These are phyloP conservation scores for Apodemia hepburni DNA, from an alignment of 2,888 invertebrate genomes.

Conservation along the genomic window DNA sequence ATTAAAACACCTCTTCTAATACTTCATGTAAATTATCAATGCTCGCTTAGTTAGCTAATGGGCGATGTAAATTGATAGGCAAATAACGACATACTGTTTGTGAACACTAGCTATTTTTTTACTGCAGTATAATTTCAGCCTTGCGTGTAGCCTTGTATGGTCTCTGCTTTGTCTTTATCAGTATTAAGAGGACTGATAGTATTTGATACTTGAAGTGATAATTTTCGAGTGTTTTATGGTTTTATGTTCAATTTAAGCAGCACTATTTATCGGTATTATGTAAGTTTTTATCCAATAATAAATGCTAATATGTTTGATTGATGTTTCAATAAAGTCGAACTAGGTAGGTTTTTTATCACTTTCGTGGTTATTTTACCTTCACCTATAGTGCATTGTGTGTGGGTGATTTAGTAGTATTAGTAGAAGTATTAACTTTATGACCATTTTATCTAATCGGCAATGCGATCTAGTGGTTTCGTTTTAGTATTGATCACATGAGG, in stretches of 20 bases:
- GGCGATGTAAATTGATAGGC: constrained; percentile 27
- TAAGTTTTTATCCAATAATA: no score
- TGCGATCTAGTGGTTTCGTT: no score
- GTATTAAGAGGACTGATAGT: constrained; percentile 32
- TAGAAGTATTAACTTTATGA: no score
- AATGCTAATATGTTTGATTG: no score
- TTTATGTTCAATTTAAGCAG: neutral
- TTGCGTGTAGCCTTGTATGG: constrained; percentile 65
- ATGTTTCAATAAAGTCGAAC: neutral
- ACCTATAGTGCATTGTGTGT: no score
- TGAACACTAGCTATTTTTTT: constrained; percentile 30
- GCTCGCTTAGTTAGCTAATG: constrained; percentile 11
- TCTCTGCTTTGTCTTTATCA: constrained; percentile 61
- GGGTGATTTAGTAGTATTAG: no score
- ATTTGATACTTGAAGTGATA: constrained; percentile 49
- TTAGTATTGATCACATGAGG: no score
- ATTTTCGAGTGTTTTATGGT: neutral
- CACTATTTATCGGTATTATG: no score
- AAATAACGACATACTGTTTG: constrained; percentile 30
- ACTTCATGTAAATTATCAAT: constrained; percentile 4
- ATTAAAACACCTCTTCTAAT: constrained; percentile 12
- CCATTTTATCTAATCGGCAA: no score
- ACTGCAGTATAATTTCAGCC: constrained; percentile 46
- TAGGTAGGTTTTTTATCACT: no score
- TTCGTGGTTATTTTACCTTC: no score